Evolutionary conservation across 2,113 vertebrate species (phyloP).

Genomic region (Sebastes schlegelii): DNA sequence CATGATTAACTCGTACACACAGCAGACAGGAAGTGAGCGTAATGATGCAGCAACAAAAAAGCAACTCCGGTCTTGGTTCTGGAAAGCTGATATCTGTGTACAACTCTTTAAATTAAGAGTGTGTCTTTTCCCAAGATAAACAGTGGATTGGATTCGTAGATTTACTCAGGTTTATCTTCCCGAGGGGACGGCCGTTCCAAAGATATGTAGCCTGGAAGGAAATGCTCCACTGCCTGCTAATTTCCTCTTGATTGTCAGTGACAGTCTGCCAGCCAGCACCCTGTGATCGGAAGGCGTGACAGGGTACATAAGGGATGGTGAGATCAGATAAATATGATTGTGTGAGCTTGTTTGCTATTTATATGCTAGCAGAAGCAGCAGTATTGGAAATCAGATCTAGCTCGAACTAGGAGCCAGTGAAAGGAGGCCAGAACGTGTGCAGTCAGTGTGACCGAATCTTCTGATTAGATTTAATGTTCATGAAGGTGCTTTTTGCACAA

Average conservation of each 20-base stretch:
- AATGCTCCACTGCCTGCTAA: slow-evolving; percentile 57
- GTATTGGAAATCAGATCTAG: slow-evolving; percentile 42
- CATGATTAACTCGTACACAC: slow-evolving; percentile 17
- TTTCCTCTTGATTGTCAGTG: slow-evolving; percentile 57
- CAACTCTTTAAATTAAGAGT: slow-evolving; percentile 23
- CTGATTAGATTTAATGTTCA: slow-evolving; percentile 2
- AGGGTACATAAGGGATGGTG: slow-evolving; percentile 48
- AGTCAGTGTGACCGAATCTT: slow-evolving; percentile 17
- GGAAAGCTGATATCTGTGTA: background rate
- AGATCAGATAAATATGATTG: slow-evolving; percentile 62
- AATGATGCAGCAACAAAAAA: background rate
- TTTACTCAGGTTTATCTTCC: slow-evolving; percentile 43
- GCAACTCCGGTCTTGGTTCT: background rate
- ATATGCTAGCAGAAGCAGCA: slow-evolving; percentile 23
- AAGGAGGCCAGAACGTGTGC: slow-evolving; percentile 9
- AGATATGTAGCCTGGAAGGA: slow-evolving; percentile 41
- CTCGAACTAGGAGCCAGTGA: slow-evolving; percentile 12
- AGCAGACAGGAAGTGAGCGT: slow-evolving; percentile 4
- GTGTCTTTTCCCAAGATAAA: slow-evolving; percentile 4
- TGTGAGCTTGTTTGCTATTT: slow-evolving; percentile 50
- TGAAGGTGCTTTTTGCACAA: background rate
- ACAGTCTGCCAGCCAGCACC: slow-evolving; percentile 38
- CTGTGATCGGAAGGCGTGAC: slow-evolving; percentile 49
- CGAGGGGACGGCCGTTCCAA: background rate
- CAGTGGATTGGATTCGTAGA: slow-evolving; percentile 26